Base-by-base conservation (phyloP, 2,797 vertebrate genomes). In the Etheostoma nigrum region DNA sequence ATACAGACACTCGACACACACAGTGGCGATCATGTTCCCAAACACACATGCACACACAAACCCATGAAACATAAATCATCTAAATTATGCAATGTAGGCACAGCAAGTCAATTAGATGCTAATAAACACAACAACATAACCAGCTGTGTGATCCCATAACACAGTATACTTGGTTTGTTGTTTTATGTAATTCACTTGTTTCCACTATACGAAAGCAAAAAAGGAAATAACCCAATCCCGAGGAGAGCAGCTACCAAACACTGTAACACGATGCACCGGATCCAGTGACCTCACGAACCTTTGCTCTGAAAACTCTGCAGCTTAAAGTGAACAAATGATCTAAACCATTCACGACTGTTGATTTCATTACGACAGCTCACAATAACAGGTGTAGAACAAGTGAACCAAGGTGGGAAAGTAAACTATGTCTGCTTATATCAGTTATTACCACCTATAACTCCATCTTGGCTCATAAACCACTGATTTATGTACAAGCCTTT, bases 321-420 rank as follows among this genome's bases (percentile, higher is more conserved):
- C 67, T 68, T 42, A 40, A 54, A 74, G 42, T 15, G 71, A 47
- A 67, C 57, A 67, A 60, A 76, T 78, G 40, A 84, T 67, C 66
- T 4, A 67, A 78, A 81, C 60, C 67, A 75, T 51, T 57, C 76
- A n/a, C 9, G 33, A 71, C 76, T 54, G 65, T 62, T 47, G 59
- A 76, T 78, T 74, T 77, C 51, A 86, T 79, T 65, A 72, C 3
- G 44, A 25, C 53, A 55, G 23, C 16, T 81, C 65, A 64, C 48
- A 83, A 80, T 47, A 86, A 65, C 85, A 89, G 76, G 83, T 90
- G 82, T 66, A 49, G 49, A 69, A 48, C 66, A 79, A 75, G 27
- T 71, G 27, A 82, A 76, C 36, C 74, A 51, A 74, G 55, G 63
- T 72, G 36, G 53, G 44, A 67, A 52, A 74, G 52, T 52, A 18